These are phyloP conservation scores for Adelphocoris suturalis DNA, from an alignment of 2,888 invertebrate species.

Conservation along the genomic window DNA sequence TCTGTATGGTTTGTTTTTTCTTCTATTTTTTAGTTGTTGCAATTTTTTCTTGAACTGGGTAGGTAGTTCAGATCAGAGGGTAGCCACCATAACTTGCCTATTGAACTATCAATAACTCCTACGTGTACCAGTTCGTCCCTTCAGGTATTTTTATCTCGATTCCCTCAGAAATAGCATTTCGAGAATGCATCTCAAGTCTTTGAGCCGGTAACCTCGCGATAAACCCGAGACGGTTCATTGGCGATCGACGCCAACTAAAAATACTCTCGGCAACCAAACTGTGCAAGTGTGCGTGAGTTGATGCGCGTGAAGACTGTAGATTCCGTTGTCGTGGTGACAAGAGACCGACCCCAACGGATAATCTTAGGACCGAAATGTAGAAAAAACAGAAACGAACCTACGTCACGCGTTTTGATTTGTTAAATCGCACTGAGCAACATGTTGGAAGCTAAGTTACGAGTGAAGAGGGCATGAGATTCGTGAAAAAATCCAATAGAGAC, in stretches of 20 bases:
- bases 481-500: not conserved
- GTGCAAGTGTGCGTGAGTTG: not conserved
- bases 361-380: slow-evolving; percentile 1
- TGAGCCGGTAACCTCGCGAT: slow-evolving; percentile 36
- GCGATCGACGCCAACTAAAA: slow-evolving; percentile 46
- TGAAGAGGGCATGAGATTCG: not conserved
- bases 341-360: slow-evolving; percentile 36
- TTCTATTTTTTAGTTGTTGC: no score
- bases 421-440: not conserved
- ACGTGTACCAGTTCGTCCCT: not conserved
- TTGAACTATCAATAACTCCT: not conserved
- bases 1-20: no score
- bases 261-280: not conserved
- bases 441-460: not conserved
- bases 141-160: not conserved
- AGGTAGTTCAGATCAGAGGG: no score
- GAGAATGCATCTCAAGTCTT: not conserved
- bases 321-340: slow-evolving; percentile 5
- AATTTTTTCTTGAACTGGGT: no score
- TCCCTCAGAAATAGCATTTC: not conserved
- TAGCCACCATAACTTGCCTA: no score
- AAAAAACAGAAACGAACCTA: not conserved
- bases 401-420: not conserved
- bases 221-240: slow-evolving; percentile 33
- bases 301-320: not conserved